These are phyloP conservation scores for Lissonota sp. DNA, from an alignment of 2,888 invertebrate species.

Conservation along the genomic window DNA sequence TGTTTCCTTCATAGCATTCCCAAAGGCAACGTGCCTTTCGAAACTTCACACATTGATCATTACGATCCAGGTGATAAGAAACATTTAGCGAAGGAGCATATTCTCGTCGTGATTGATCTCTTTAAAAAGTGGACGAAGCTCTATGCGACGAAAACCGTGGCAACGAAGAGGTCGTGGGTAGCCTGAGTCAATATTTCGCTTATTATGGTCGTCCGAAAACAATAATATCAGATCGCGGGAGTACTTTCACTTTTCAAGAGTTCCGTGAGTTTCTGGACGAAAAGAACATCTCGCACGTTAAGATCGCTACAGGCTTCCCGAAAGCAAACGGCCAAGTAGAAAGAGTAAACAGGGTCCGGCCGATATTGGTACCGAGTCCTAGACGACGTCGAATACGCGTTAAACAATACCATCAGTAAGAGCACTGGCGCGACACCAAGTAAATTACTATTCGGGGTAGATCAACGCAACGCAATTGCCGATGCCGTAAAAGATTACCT, in stretches of 20 bases:
- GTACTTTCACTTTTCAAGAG: conserved; percentile 38
- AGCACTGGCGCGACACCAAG: conserved; percentile 72
- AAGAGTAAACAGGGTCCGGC: conserved; percentile 60
- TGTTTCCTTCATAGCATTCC: conserved; percentile 57
- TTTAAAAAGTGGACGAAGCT: conserved; percentile 22
- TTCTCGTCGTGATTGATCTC: conserved; percentile 45
- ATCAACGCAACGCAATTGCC: conserved; percentile 68
- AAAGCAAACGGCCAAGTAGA: conserved; percentile 74
- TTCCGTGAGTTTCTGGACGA: conserved; percentile 54
- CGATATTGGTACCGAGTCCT: conserved; percentile 61
- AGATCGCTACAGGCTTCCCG: conserved; percentile 70
- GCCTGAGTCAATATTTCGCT: conserved; percentile 28
- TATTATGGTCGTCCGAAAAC: conserved; percentile 40
- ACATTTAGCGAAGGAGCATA: conserved; percentile 13
- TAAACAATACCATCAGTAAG: conserved; percentile 67
- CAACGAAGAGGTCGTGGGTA: conserved; percentile 29
- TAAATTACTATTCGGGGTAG: conserved; percentile 70
- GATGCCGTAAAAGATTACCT: conserved; percentile 56
- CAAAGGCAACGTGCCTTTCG: conserved; percentile 61
- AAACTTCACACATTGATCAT: conserved; percentile 58
- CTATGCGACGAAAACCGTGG: conserved; percentile 10
- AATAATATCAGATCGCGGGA: conserved; percentile 41
- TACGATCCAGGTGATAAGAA: conserved; percentile 24
- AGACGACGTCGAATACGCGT: conserved; percentile 57
- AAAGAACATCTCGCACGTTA: conserved; percentile 64